Percentiles rank a stretch among this genome's conserved stretches.
These are phyloP conservation scores for Timandra comae DNA, from an alignment of 2,888 invertebrate genomes.

Conservation along the genomic window DNA sequence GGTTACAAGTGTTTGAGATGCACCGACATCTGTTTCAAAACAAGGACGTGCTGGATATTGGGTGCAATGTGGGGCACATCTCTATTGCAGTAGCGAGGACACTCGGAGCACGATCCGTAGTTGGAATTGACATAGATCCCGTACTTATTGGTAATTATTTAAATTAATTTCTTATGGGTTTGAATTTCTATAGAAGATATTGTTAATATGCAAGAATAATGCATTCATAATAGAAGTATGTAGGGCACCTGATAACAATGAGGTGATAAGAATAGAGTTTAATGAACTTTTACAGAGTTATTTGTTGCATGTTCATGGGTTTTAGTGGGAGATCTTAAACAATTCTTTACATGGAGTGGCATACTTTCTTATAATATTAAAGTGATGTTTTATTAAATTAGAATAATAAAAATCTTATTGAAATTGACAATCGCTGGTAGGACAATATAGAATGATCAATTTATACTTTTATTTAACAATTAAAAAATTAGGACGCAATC, in stretches of 20 bases:
- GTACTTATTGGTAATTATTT: conserved; percentile 80
- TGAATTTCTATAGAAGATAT: too few relatives aligned
- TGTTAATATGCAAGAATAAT: too few relatives aligned
- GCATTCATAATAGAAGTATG: not conserved
- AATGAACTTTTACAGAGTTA: not conserved
- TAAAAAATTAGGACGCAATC: too few relatives aligned
- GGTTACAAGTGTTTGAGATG: conserved; percentile 87
- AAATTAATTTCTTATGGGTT: too few relatives aligned
- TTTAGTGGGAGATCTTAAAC: too few relatives aligned
- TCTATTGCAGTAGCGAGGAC: conserved; percentile 93
- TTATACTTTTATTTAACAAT: too few relatives aligned
- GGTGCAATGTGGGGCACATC: conserved; percentile 98
- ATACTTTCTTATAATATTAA: too few relatives aligned
- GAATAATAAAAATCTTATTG: too few relatives aligned
- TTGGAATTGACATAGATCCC: conserved; percentile 96
- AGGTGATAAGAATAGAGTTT: not conserved
- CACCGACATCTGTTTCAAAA: conserved; percentile 89
- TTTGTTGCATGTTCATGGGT: not conserved
- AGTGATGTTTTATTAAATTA: too few relatives aligned
- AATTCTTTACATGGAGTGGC: too few relatives aligned
- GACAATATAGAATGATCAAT: too few relatives aligned
- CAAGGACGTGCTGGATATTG: conserved; percentile 96
- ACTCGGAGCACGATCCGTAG: conserved; percentile 88
- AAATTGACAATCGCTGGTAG: too few relatives aligned
- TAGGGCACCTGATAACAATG: not conserved